These are phyloP conservation scores for Micrasema longulum DNA, from an alignment of 1,140 invertebrate species.

Conservation along the genomic window DNA sequence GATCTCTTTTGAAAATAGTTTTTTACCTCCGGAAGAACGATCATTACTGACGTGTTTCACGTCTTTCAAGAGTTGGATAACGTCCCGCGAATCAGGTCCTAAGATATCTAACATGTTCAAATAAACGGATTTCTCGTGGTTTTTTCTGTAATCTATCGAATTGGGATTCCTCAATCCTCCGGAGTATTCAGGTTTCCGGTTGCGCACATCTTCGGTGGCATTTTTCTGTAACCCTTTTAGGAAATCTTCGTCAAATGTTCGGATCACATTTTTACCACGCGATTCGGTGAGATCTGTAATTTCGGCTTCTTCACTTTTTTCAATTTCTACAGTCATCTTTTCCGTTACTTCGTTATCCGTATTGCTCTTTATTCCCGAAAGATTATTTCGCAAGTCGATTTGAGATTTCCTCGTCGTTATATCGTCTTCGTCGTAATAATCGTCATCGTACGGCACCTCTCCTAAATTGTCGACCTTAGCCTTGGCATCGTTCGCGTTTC, in stretches of 20 bases:
- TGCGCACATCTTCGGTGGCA: conserved; percentile 12
- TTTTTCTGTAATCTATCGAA: conserved; percentile 43
- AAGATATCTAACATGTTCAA: conserved; percentile 52
- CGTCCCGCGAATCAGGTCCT: conserved; percentile 50
- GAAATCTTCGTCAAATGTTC: conserved; percentile 35
- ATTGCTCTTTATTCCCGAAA: conserved; percentile 5
- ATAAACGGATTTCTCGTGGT: conserved; percentile 45
- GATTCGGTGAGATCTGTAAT: background rate
- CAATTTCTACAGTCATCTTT: background rate
- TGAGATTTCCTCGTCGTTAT: conserved; percentile 22
- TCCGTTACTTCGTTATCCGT: background rate
- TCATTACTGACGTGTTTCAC: conserved; percentile 48
- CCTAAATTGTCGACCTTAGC: conserved; percentile 32
- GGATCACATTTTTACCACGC: conserved; percentile 18
- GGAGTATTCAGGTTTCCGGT: conserved; percentile 32
- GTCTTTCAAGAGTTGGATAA: conserved; percentile 51
- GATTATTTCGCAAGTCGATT: background rate
- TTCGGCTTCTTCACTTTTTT: conserved; percentile 3
- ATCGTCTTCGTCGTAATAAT: conserved; percentile 50
- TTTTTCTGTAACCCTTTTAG: conserved; percentile 30
- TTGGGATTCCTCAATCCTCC: conserved; percentile 29
- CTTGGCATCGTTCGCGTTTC: conserved; percentile 28
- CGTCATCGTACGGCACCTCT: conserved; percentile 49
- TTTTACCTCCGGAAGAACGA: conserved; percentile 10
- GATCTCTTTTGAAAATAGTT: conserved; percentile 25